Conservation (phyloP, 2,888 invertebrate genomes). For the Urechis unicinctus region DNA sequence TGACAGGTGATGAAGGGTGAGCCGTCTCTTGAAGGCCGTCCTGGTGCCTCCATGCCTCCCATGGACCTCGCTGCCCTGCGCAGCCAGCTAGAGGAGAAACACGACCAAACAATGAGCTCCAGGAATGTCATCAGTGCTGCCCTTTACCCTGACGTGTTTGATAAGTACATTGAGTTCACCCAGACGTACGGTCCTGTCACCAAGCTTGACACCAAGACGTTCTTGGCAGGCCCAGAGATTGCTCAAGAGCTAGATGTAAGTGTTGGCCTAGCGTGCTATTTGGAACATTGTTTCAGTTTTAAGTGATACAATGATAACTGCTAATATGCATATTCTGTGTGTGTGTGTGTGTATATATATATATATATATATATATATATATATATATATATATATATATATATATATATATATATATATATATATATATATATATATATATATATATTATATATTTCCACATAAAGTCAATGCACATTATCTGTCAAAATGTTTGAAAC, state of each 20-base stretch:
- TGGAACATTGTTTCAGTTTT: neutral
- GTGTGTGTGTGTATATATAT: slow-evolving; percentile 3
- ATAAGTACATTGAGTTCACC: slow-evolving; percentile 63
- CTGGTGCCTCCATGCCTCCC: slow-evolving; percentile 75
- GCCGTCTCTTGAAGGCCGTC: slow-evolving; percentile 74
- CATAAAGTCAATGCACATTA: no score
- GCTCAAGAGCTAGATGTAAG: slow-evolving; percentile 60
- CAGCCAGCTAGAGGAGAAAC: slow-evolving; percentile 68
- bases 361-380: slow-evolving; percentile 1
- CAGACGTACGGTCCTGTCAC: slow-evolving; percentile 92
- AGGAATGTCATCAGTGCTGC: slow-evolving; percentile 93
- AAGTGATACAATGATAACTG: no score
- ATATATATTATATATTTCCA: no score
- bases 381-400: slow-evolving; percentile 7
- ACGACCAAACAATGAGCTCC: slow-evolving; percentile 62
- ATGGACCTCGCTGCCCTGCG: slow-evolving; percentile 79
- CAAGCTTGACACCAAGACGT: slow-evolving; percentile 87
- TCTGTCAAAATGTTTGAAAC: no score
- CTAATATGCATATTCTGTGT: neutral
- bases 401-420: slow-evolving; percentile 7
- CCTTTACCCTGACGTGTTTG: slow-evolving; percentile 81
- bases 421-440: no score
- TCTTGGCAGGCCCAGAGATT: slow-evolving; percentile 88
- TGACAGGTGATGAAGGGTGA: slow-evolving; percentile 44
- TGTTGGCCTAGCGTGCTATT: neutral